These are phyloP conservation scores for Bilobella aurantiaca DNA, from an alignment of 1,140 invertebrate genomes.

Conservation along the genomic window DNA sequence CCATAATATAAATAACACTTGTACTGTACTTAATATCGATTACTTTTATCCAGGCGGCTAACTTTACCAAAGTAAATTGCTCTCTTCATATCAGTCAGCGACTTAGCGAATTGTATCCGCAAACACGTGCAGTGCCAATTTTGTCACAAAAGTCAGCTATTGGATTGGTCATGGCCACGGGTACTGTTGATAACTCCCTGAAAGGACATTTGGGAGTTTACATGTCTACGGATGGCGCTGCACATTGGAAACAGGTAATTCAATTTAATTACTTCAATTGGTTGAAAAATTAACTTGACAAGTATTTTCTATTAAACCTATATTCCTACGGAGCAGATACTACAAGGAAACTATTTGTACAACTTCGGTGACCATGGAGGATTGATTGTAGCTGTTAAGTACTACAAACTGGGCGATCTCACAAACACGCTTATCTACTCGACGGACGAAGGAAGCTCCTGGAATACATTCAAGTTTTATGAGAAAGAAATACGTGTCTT, in stretches of 20 bases:
- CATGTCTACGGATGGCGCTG: slow-evolving; percentile 69
- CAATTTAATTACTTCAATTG: neutral
- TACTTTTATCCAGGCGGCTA: slow-evolving; percentile 37
- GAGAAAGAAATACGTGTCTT: slow-evolving; percentile 51
- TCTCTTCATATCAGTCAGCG: slow-evolving; percentile 77
- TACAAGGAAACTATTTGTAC: slow-evolving; percentile 76
- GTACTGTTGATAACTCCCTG: slow-evolving; percentile 61
- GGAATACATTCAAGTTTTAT: slow-evolving; percentile 59
- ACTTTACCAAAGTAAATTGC: slow-evolving; percentile 47
- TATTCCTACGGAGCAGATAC: slow-evolving; percentile 42
- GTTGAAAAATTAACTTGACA: no score
- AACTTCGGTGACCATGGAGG: slow-evolving; percentile 85
- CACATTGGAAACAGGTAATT: slow-evolving; percentile 67
- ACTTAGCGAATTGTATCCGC: slow-evolving; percentile 69
- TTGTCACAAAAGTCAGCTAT: slow-evolving; percentile 75
- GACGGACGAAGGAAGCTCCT: slow-evolving; percentile 71
- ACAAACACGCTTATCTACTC: slow-evolving; percentile 72
- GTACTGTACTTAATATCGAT: slow-evolving; percentile 15
- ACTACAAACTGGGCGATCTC: slow-evolving; percentile 59
- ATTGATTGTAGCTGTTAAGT: slow-evolving; percentile 68
- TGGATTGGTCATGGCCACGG: slow-evolving; percentile 76
- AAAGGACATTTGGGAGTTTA: slow-evolving; percentile 72
- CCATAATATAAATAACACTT: no score
- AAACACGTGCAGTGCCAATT: slow-evolving; percentile 64
- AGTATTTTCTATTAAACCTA: neutral